phyloP scores from a whole-genome alignment of 2,888 invertebrate species.

The Apantesis nais region DNA sequence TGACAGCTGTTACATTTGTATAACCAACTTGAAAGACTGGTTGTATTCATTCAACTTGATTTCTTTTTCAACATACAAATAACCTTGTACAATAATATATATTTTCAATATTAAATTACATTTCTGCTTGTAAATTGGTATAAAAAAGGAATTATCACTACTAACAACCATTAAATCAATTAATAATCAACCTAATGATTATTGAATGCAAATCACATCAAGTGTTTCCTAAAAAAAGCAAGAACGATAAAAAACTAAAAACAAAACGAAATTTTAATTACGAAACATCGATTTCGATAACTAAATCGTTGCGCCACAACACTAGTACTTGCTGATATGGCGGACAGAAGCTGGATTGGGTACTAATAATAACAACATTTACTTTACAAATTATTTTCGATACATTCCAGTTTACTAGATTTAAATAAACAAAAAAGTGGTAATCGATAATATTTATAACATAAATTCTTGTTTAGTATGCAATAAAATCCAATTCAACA shows the following conservation, averaged over 20 bases:
- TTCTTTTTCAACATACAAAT: constrained; percentile 6
- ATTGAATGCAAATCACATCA: constrained; percentile 25
- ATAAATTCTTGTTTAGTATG: constrained; percentile 24
- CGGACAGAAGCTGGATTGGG: constrained; percentile 51
- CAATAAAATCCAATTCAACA: constrained; percentile 25
- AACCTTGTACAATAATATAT: constrained; percentile 3
- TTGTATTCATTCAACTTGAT: neutral
- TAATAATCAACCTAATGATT: constrained; percentile 28
- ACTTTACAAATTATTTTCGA: constrained; percentile 19
- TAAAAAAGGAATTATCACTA: constrained; percentile 6
- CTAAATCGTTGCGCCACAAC: constrained; percentile 52
- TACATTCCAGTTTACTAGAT: neutral
- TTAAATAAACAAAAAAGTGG: neutral
- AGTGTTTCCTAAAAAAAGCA: constrained; percentile 12
- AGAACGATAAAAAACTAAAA: constrained; percentile 1
- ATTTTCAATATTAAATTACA: neutral
- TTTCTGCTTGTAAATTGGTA: neutral
- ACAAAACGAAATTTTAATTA: constrained; percentile 29
- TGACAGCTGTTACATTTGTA: constrained; percentile 7
- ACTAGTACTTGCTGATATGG: constrained; percentile 69
- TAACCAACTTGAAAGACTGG: neutral
- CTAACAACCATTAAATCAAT: constrained; percentile 15
- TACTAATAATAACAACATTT: constrained; percentile 43
- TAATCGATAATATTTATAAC: neutral
- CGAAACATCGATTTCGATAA: constrained; percentile 58